Conservation (phyloP, 2,888 invertebrate genomes). For the Linnaemya vulpina region DNA sequence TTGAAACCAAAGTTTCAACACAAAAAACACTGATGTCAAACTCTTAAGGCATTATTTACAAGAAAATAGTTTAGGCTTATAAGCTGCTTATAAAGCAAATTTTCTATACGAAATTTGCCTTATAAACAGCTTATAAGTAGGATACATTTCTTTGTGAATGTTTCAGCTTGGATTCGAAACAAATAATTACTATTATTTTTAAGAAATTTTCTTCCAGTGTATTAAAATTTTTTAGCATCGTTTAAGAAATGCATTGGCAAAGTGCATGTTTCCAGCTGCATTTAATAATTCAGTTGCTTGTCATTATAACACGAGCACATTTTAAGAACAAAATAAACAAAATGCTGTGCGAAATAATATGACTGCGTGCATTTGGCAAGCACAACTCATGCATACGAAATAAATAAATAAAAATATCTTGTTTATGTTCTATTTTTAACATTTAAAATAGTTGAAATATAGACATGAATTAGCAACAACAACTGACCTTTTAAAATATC, state of each 20-base stretch:
- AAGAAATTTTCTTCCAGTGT: neutral
- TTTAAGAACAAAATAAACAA: conserved; percentile 38
- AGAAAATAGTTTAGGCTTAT: no score
- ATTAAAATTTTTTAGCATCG: neutral
- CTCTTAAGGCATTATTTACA: no score
- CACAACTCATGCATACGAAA: neutral
- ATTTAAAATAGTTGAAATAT: conserved; percentile 6
- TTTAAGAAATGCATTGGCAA: neutral
- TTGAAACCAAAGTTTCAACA: no score
- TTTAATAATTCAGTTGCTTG: conserved; percentile 5
- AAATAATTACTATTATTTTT: no score
- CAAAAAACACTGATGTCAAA: no score
- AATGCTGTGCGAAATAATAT: neutral
- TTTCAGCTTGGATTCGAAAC: no score
- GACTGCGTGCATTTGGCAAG: neutral
- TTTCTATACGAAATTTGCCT: no score
- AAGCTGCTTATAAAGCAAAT: no score
- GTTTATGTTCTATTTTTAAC: conserved; percentile 5
- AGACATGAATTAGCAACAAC: conserved; percentile 2
- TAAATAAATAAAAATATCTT: neutral
- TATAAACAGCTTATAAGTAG: no score
- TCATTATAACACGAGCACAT: conserved; percentile 11
- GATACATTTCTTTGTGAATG: no score
- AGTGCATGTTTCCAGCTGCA: neutral
- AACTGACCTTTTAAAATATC: conserved; percentile 86